Evolutionary conservation across 2,888 invertebrate species (phyloP), one percentile per base, ranked within the genome.

Genomic region (Meloe dianella): DNA sequence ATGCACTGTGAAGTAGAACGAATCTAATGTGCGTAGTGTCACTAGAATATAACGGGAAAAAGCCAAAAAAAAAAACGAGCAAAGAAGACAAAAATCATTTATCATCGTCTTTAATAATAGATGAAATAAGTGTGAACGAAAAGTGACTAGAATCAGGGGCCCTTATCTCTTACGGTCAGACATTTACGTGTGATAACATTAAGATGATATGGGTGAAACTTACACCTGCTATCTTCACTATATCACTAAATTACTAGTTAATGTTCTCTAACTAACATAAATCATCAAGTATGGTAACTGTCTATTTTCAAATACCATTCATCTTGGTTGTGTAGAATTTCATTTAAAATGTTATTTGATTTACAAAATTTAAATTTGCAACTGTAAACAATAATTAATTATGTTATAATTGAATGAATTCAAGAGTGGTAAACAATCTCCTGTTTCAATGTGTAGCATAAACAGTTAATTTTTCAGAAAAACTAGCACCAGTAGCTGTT

Each of bases 1-100:
- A 47, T 20, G 47, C 20, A 47, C 47, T 47, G 47, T 47, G 47
- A 47, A 47, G 20, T 47, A 20, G 47, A 47, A 47, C 47, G 47
- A 9, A 47, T 47, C 9, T 9, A 47, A 17, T 17, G 9, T 17
- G 4, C 5, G 47, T 47, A 38, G 47, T 47, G 47, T 6, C 7
- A 9, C 47, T 47, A 20, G 10, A 47, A 20, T 14, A 38, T 14
- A 41, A 35, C 12, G 12, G 14, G 35, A 35, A 12, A 14, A 35
- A 2, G 35, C 17, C 17, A 5, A 14, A 12, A 35, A 17, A 41
- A n/a, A 17, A 41, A 41, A 12, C 17, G 6, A 41, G 7, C 17
- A n/a, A 8, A 41, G 7, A 17, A 12, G 5, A 41, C 4, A 4
- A 3, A 35, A 12, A 12, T n/a, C 17, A 41, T 41, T 41, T 17